These are phyloP conservation scores for Drosophila lowei DNA, from an alignment of 1,140 invertebrate species.

Conservation along the genomic window DNA sequence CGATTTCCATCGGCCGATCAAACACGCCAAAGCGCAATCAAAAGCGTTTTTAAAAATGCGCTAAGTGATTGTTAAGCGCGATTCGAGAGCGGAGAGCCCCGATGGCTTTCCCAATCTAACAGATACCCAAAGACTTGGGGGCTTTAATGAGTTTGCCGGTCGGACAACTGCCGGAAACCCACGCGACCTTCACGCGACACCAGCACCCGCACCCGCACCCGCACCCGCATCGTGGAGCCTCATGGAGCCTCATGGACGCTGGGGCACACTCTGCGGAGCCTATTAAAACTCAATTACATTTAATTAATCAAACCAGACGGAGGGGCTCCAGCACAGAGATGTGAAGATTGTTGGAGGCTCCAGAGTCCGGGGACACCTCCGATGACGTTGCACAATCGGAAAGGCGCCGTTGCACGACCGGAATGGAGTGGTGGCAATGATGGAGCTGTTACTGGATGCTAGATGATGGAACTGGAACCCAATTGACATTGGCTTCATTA, in stretches of 20 bases:
- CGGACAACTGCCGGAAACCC: constrained; percentile 26
- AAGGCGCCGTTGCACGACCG: constrained; percentile 37
- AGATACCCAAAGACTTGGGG: constrained; percentile 22
- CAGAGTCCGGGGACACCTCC: constrained; percentile 12
- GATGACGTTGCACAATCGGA: constrained; percentile 65
- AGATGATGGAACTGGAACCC: neutral
- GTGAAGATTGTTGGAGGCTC: too few relatives aligned
- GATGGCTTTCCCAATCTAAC: constrained; percentile 36
- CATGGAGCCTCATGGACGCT: neutral
- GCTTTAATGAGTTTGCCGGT: constrained; percentile 50
- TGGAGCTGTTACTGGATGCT: neutral
- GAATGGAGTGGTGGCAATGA: neutral
- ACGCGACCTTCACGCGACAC: constrained; percentile 65
- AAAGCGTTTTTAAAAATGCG: constrained; percentile 81
- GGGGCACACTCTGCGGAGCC: constrained; percentile 31
- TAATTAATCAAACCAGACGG: constrained; percentile 67
- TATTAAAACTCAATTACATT: constrained; percentile 79
- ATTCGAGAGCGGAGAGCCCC: constrained; percentile 8
- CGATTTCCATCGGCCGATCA: constrained; percentile 53
- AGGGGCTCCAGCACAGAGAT: constrained; percentile 3
- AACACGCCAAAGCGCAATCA: constrained; percentile 76
- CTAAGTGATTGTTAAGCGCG: constrained; percentile 78
- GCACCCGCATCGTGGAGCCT: neutral
- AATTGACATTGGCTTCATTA: constrained; percentile 68
- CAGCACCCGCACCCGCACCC: constrained; percentile 36